These are phyloP conservation scores for Zoanthus gigantus DNA, from an alignment of 92 coral and sea anemone genomes.

Conservation along the genomic window DNA sequence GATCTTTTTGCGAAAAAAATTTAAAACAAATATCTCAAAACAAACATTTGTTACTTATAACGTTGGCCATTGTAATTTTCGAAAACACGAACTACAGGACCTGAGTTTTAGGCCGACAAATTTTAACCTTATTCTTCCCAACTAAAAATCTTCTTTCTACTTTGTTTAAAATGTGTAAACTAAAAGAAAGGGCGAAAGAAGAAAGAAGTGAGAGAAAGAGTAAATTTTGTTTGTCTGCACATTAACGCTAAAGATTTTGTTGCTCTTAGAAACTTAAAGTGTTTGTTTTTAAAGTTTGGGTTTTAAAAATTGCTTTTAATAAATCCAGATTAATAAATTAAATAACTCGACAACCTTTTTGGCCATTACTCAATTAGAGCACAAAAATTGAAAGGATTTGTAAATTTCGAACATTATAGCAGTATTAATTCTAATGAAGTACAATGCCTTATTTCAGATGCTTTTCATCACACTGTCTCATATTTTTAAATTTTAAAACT, in stretches of 20 bases:
- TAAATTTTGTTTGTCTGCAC: neutral
- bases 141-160: no score
- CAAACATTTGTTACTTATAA: neutral
- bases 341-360: no score
- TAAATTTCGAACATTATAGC: no score
- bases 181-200: neutral
- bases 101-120: neutral
- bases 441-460: no score
- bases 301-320: slow-evolving; percentile 4
- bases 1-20: neutral
- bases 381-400: no score
- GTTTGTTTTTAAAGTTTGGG: neutral
- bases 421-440: no score
- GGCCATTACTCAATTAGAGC: no score
- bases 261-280: neutral
- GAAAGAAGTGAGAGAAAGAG: neutral
- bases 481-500: no score
- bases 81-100: neutral
- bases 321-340: neutral
- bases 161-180: neutral
- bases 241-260: neutral
- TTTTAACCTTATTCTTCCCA: neutral
- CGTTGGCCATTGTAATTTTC: neutral
- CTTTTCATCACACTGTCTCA: no score
- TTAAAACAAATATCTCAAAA: slow-evolving; percentile 6